These are phyloP conservation scores for Actinia equina DNA, from an alignment of 64 coral and sea anemone species.

Conservation along the genomic window DNA sequence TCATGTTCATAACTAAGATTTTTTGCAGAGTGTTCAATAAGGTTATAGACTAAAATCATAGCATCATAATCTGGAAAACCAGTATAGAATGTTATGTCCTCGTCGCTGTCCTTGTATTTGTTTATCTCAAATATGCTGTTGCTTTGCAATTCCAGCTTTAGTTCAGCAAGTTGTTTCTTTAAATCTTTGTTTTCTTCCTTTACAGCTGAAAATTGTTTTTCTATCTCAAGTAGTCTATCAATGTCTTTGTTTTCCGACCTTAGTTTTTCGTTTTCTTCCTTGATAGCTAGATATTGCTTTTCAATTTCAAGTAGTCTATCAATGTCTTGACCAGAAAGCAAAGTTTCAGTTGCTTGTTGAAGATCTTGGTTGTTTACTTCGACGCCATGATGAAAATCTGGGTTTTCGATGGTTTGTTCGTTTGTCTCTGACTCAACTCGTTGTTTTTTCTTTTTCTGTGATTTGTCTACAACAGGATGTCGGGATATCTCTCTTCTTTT, in stretches of 20 bases:
- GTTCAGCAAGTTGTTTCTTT: constrained; percentile 27
- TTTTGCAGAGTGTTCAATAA: constrained; percentile 37
- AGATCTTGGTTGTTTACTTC: neutral
- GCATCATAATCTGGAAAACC: constrained; percentile 49
- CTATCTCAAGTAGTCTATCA: no score
- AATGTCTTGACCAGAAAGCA: constrained; percentile 21
- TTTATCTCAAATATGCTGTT: neutral
- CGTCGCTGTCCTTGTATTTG: neutral
- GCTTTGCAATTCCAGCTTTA: constrained; percentile 12
- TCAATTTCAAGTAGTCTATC: neutral
- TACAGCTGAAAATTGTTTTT: neutral
- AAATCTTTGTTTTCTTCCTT: constrained; percentile 7
- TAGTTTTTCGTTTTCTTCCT: neutral
- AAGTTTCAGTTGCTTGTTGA: neutral
- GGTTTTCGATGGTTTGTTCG: neutral
- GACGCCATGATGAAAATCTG: neutral
- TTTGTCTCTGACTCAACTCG: neutral
- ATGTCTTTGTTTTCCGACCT: no score
- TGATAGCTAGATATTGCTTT: neutral
- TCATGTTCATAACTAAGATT: constrained; percentile 51
- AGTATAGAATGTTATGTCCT: constrained; percentile 31
- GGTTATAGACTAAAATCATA: constrained; percentile 22
- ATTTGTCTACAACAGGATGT: constrained; percentile 4
- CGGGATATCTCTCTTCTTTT: constrained; percentile 29
- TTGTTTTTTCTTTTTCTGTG: neutral